Percentiles rank a stretch among this genome's conserved stretches.
phyloP scores from a whole-genome alignment of 2,113 vertebrate genomes.

The Rhabdomys dilectus region DNA sequence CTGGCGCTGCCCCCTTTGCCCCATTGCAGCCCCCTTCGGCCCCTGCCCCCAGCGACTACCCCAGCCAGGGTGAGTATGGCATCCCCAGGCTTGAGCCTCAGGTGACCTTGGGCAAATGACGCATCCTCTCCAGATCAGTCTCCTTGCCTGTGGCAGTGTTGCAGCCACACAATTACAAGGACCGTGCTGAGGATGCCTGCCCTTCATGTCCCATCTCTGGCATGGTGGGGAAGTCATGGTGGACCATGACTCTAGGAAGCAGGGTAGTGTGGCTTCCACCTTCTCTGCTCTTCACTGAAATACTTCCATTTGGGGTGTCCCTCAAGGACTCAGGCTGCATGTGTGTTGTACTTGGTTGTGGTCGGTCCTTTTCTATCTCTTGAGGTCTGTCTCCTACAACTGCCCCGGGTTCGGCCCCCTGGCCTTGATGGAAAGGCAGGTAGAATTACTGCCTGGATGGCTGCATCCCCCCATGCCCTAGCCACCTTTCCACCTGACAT shows the following conservation, averaged over 20 bases:
- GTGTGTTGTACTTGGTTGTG: no score
- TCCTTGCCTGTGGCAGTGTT: accelerated
- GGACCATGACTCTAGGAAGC: accelerated
- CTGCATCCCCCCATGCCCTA: accelerated
- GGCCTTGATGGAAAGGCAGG: neutral
- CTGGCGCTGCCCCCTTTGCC: conserved; percentile 89
- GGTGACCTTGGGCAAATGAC: neutral
- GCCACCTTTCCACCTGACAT: neutral
- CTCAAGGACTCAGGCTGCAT: accelerated
- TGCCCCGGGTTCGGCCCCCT: neutral
- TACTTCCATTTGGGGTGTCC: neutral
- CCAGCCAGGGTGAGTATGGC: conserved; percentile 87
- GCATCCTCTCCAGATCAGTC: neutral
- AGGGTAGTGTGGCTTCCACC: neutral
- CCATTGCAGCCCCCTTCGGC: conserved; percentile 84
- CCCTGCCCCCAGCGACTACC: conserved; percentile 88
- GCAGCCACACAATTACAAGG: accelerated
- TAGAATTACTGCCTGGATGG: accelerated
- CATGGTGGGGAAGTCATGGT: neutral
- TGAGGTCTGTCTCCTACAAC: neutral
- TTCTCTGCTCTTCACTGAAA: neutral
- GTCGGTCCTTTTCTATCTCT: neutral
- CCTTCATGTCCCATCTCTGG: neutral
- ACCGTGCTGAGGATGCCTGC: no score
- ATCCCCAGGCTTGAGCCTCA: accelerated